Evolutionary conservation across 2,888 invertebrate species (phyloP), one percentile per base, ranked within the genome.

Genomic region (Diarsia mendica): DNA sequence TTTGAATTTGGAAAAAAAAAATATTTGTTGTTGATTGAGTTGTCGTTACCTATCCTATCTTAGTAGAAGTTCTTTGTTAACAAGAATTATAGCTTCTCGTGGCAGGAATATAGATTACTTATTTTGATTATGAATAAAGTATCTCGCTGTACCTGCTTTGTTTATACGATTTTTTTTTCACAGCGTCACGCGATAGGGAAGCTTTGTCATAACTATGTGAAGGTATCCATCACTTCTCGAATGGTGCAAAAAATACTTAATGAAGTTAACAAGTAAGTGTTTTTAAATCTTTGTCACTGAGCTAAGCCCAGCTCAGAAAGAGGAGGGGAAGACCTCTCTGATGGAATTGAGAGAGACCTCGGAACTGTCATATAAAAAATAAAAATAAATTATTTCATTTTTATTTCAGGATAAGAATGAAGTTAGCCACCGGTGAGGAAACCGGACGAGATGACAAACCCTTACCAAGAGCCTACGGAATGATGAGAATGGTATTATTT

Each of bases 401-500:
- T 20, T 13, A 6, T 82, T 82, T 60, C 82, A 83, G 83, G 5
- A 77, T 81, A 23, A 74, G 83, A 77, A 72, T 68, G 48, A 67
- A 58, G 3, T 20, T 84, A n/a, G 74, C 83, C 1, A 60, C 6
- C 11, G 83, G 83, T 3, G 23, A 72, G 28, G 83, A 84, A 69
- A 81, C 55, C 4, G 83, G 83, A 28, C 64, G 15, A 49, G 58
- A 81, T 51, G 63, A 20, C 0, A 23, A 15, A 6, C 63, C 39
- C 0, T 70, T 83, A 18, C 83, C 83, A 44, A 69, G 55, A 69
- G 83, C 71, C 0, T 83, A 83, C 58, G 83, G 83, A 33, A 84
- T 83, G 76, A 81, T 80, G 82, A 61, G 44, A 66, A 65, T 83
- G 85, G 83, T 83, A 60, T 73, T 33, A 11, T 44, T 58, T 49